Evolutionary conservation across 2,888 invertebrate genomes (phyloP).

Genomic region (Tetragonisca angustula): DNA sequence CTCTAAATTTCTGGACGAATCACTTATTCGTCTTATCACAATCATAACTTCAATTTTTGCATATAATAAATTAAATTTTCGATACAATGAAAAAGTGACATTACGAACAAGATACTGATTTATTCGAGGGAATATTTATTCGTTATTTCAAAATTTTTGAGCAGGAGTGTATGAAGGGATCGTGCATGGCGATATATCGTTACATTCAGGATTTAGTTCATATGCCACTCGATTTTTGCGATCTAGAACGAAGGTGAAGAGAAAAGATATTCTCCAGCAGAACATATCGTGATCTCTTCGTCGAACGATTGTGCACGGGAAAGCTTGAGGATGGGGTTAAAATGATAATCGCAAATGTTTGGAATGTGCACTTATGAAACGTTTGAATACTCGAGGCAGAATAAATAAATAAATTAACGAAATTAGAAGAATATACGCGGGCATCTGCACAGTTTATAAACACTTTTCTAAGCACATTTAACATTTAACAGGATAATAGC

Average conservation of each 20-base stretch:
- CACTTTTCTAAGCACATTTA: constrained; percentile 26
- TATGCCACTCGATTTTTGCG: not conserved
- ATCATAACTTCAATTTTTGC: too few relatives aligned
- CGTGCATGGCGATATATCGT: not conserved
- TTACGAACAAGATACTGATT: too few relatives aligned
- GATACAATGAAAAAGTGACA: too few relatives aligned
- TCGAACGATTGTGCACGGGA: not conserved
- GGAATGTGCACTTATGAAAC: not conserved
- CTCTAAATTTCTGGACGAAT: too few relatives aligned
- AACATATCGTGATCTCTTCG: too few relatives aligned
- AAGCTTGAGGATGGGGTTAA: not conserved
- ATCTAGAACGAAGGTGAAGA: not conserved
- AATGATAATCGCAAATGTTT: not conserved
- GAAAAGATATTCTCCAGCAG: not conserved
- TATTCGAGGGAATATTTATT: too few relatives aligned
- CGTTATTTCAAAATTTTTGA: too few relatives aligned
- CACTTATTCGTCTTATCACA: too few relatives aligned
- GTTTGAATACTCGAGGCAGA: not conserved
- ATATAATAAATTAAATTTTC: too few relatives aligned
- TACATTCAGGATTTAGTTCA: not conserved
- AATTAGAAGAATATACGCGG: constrained; percentile 9
- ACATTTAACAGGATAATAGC: constrained; percentile 39
- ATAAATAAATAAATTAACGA: constrained; percentile 24
- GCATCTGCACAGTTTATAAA: constrained; percentile 49
- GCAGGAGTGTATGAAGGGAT: not conserved